Base-by-base conservation (phyloP, 2,888 invertebrate species). In the Aleiodes alternator region DNA sequence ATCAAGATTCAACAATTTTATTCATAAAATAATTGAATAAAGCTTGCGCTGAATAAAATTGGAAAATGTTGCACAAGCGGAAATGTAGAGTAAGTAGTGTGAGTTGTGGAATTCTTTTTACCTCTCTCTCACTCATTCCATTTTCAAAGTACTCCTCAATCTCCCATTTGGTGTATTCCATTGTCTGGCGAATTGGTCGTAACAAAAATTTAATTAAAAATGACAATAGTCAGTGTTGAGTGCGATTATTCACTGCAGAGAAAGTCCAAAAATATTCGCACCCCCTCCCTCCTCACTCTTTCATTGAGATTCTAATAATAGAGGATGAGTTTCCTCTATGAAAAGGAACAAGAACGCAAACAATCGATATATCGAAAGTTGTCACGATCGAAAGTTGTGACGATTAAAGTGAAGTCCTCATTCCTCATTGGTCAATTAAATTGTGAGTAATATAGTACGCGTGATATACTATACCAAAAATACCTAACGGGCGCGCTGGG, bases 161-260 rank as follows among this genome's bases (percentile, higher is more conserved):
- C 76, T 72, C 71, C 75, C 73, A 80, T 80, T 43, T 79, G 73
- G 78, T 51, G 51, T 80, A 77, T 77, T 76, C 76, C 34, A 80
- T 77, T 76, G 76, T 72, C 68, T 76, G 78, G 79, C 77, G 79
- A 82, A 82, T 82, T 82, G 82, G 78, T 80, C 80, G 82, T 82
- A 82, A 79, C 80, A 79, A 81, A 80, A 74, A 80, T 72, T 82
- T 82, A 82, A 82, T 82, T 82, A 82, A 82, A 82, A 82, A 82
- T 81, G 82, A 82, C 82, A 82, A 82, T 81, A 79, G 79, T 66
- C 56, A 76, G 56, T 78, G 82, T 78, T 77, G 75, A 77, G 80
- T 72, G 69, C 79, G 78, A 82, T 82, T 82, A 82, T 80, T 82
- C 81, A 82, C 81, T 43, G 43, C 34, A 6, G 80, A 23, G 23